These are phyloP conservation scores for Euzophera pinguis DNA, from an alignment of 2,888 invertebrate genomes.

Conservation along the genomic window DNA sequence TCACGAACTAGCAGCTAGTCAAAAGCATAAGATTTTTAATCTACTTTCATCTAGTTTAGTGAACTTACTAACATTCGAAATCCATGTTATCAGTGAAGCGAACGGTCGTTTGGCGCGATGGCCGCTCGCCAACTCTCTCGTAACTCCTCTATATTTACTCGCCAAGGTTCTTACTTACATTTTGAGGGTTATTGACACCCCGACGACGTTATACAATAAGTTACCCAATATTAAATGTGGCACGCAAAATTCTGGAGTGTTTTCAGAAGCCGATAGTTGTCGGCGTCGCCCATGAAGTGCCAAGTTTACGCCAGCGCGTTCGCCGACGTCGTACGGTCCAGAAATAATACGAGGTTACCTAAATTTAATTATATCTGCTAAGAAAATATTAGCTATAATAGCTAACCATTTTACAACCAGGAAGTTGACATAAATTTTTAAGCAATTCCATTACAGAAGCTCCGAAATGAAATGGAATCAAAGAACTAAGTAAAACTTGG, in stretches of 20 bases:
- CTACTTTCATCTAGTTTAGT: neutral
- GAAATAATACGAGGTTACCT: conserved; percentile 63
- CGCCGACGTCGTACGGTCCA: conserved; percentile 39
- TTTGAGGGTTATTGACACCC: conserved; percentile 77
- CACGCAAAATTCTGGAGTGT: conserved; percentile 41
- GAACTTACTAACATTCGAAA: conserved; percentile 28
- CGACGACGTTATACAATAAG: conserved; percentile 53
- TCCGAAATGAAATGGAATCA: conserved; percentile 12
- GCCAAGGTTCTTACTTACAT: conserved; percentile 71
- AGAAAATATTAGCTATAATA: conserved; percentile 13
- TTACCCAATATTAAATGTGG: conserved; percentile 48
- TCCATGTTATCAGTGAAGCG: conserved; percentile 49
- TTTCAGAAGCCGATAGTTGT: conserved; percentile 37
- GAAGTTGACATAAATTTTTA: neutral
- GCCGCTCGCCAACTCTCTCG: conserved; percentile 70
- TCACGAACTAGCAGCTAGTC: neutral
- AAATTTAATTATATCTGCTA: conserved; percentile 29
- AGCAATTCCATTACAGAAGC: neutral
- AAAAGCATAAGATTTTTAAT: neutral
- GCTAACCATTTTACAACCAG: conserved; percentile 4
- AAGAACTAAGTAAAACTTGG: conserved; percentile 11
- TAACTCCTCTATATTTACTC: conserved; percentile 65
- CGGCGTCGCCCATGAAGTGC: conserved; percentile 45
- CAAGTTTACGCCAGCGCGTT: conserved; percentile 59
- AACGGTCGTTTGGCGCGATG: conserved; percentile 48